These are phyloP conservation scores for Rhopalosiphum nymphaeae DNA, from an alignment of 2,888 invertebrate species.

Conservation along the genomic window DNA sequence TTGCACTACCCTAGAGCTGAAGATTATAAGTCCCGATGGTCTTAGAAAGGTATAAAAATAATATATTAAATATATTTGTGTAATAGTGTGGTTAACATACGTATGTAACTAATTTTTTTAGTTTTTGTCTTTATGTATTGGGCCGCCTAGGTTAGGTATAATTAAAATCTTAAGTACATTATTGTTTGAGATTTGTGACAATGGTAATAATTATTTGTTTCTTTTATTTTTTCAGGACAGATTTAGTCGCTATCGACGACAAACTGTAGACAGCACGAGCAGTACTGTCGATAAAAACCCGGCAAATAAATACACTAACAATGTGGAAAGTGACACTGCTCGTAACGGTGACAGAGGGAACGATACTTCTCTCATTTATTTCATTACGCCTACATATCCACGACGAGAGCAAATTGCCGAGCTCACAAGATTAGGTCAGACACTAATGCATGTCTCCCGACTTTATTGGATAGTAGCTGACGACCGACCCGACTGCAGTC, in stretches of 20 bases:
- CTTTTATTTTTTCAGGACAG: not conserved
- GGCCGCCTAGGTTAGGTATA: too few relatives aligned
- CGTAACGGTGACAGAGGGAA: not conserved
- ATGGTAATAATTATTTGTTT: not conserved
- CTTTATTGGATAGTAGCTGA: constrained; percentile 83
- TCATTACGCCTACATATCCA: constrained; percentile 82
- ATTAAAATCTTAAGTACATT: too few relatives aligned
- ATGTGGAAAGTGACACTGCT: not conserved
- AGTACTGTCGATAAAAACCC: not conserved
- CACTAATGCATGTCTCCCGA: constrained; percentile 77
- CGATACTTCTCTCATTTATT: constrained; percentile 72
- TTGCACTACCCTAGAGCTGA: too few relatives aligned
- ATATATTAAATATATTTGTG: too few relatives aligned
- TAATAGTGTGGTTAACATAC: too few relatives aligned
- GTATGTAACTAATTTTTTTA: too few relatives aligned
- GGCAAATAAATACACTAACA: too few relatives aligned
- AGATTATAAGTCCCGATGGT: too few relatives aligned
- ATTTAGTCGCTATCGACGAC: not conserved
- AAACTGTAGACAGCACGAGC: not conserved
- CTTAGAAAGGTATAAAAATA: too few relatives aligned
- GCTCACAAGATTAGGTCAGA: constrained; percentile 80
- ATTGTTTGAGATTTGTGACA: not conserved
- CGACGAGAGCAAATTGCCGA: constrained; percentile 85
- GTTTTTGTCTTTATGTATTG: too few relatives aligned
- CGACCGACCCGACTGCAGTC: constrained; percentile 71